phyloP scores from a whole-genome alignment of 1,140 invertebrate species.

The Drosophila tropicalis region DNA sequence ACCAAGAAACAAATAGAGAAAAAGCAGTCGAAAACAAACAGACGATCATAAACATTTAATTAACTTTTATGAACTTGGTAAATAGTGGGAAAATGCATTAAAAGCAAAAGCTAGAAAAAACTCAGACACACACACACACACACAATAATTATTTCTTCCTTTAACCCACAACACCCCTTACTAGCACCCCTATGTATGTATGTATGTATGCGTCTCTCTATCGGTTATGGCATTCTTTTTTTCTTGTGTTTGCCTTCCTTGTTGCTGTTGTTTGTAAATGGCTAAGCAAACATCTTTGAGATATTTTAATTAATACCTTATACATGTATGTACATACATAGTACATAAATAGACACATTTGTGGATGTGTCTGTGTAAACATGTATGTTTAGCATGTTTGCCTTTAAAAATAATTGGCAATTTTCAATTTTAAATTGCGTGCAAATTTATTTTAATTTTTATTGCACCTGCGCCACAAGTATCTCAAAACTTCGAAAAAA shows the following conservation, averaged over 20 bases:
- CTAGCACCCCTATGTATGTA: too few relatives aligned
- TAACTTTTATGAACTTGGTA: slow-evolving; percentile 79
- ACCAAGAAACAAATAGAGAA: slow-evolving; percentile 71
- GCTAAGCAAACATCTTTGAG: slow-evolving; percentile 62
- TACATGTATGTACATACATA: slow-evolving; percentile 7
- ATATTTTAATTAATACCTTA: slow-evolving; percentile 69
- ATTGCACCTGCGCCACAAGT: slow-evolving; percentile 42
- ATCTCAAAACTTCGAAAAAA: slow-evolving; percentile 18
- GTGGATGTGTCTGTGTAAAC: neutral
- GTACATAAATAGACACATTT: neutral
- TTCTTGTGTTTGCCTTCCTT: slow-evolving; percentile 32
- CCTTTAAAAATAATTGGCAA: slow-evolving; percentile 71
- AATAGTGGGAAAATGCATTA: slow-evolving; percentile 61
- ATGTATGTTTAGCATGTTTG: slow-evolving; percentile 43
- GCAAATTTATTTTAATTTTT: slow-evolving; percentile 79
- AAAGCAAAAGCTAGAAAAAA: slow-evolving; percentile 45
- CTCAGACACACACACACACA: neutral
- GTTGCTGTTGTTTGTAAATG: slow-evolving; percentile 51
- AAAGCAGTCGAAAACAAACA: slow-evolving; percentile 38
- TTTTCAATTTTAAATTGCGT: slow-evolving; percentile 74
- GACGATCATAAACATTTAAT: slow-evolving; percentile 77
- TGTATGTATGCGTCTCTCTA: neutral
- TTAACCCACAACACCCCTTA: neutral
- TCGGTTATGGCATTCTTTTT: slow-evolving; percentile 49
- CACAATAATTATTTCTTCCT: slow-evolving; percentile 42